A percentile compares a stretch with the other conserved stretches of the same genome.
Conservation (phyloP, 2,888 invertebrate species). For the Caenorhabditis sp. region DNA sequence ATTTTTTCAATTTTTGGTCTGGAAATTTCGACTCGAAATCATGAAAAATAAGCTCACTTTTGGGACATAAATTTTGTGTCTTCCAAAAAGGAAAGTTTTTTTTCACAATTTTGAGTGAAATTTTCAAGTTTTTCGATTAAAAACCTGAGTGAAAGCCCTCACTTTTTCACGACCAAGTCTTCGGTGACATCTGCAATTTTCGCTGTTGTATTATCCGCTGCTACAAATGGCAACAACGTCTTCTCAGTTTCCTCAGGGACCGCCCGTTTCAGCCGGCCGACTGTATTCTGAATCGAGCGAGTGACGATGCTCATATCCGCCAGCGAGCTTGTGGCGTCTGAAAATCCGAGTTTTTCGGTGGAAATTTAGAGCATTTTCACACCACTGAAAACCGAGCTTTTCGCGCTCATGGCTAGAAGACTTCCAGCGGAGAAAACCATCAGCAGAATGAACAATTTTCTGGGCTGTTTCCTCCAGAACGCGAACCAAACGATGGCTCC, state of each 20-base stretch:
- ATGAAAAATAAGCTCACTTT: too few relatives aligned
- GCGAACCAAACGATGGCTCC: slow-evolving; percentile 64
- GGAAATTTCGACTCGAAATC: too few relatives aligned
- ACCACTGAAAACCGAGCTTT: slow-evolving; percentile 25
- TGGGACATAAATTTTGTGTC: too few relatives aligned
- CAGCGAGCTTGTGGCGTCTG: slow-evolving; percentile 33
- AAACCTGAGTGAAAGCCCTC: not conserved
- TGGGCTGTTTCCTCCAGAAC: slow-evolving; percentile 64
- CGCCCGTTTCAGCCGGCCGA: slow-evolving; percentile 35
- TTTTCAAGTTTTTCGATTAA: not conserved
- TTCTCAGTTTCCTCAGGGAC: slow-evolving; percentile 22
- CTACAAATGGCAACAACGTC: slow-evolving; percentile 48
- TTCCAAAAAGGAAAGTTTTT: too few relatives aligned
- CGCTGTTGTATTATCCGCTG: slow-evolving; percentile 48
- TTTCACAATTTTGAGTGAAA: not conserved
- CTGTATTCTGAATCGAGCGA: slow-evolving; percentile 45
- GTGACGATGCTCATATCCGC: slow-evolving; percentile 47
- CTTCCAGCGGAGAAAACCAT: slow-evolving; percentile 62
- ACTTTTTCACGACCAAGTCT: slow-evolving; percentile 49
- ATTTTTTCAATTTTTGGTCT: too few relatives aligned
- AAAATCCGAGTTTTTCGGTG: not conserved
- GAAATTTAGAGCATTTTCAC: not conserved
- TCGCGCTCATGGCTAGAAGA: slow-evolving; percentile 42
- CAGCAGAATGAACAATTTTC: slow-evolving; percentile 55
- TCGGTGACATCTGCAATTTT: slow-evolving; percentile 21